Evolutionary conservation across 2,888 invertebrate species (phyloP).

Genomic region (Oligia latruncula): DNA sequence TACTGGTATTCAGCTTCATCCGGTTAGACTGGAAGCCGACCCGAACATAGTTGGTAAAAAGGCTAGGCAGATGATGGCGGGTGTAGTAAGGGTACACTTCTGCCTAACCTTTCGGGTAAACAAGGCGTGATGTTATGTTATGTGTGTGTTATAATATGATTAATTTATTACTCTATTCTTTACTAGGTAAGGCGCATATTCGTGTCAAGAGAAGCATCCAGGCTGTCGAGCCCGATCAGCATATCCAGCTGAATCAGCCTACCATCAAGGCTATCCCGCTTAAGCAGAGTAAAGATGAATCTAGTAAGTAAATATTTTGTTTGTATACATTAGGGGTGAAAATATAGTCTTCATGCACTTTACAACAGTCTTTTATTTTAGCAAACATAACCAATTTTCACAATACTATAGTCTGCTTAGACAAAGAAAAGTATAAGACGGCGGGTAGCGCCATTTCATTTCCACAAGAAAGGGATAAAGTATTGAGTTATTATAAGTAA

Average conservation of each 20-base stretch:
- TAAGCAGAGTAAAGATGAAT: neutral
- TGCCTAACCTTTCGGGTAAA: neutral
- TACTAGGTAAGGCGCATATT: slow-evolving; percentile 4
- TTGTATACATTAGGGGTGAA: neutral
- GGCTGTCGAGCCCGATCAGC: neutral
- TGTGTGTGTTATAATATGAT: neutral
- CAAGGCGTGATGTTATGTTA: neutral
- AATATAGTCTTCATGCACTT: neutral
- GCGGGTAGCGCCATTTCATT: no score
- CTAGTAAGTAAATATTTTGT: neutral
- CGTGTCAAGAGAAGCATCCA: slow-evolving; percentile 18
- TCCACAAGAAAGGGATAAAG: no score
- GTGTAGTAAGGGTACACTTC: neutral
- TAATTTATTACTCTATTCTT: neutral
- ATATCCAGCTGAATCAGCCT: no score
- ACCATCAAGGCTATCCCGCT: no score
- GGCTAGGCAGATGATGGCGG: neutral
- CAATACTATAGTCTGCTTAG: neutral
- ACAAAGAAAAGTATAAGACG: no score
- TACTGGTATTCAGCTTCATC: no score
- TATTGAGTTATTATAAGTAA: no score
- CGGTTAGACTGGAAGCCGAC: no score
- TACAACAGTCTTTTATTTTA: neutral
- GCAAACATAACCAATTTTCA: neutral
- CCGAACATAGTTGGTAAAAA: no score